These are phyloP conservation scores for Gonioctena quinquepunctata DNA, from an alignment of 1,140 invertebrate species.

Conservation along the genomic window DNA sequence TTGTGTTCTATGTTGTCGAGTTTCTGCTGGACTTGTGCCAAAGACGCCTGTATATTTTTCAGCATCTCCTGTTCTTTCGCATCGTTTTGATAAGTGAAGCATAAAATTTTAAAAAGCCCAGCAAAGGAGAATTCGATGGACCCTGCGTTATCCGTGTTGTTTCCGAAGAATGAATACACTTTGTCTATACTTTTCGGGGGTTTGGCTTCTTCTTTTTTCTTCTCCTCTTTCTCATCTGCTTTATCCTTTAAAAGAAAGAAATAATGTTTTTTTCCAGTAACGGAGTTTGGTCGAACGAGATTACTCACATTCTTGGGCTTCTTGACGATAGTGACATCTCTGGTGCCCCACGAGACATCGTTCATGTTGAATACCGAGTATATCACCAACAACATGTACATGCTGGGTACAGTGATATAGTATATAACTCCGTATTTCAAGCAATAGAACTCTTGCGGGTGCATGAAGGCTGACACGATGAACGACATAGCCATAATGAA, in stretches of 20 bases:
- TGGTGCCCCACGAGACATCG: slow-evolving; percentile 88
- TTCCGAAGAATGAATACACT: slow-evolving; percentile 37
- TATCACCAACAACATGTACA: slow-evolving; percentile 91
- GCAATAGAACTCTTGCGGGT: slow-evolving; percentile 84
- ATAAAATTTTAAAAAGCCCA: slow-evolving; percentile 66
- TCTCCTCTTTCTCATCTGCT: slow-evolving; percentile 12
- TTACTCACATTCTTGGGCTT: slow-evolving; percentile 52
- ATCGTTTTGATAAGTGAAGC: slow-evolving; percentile 62
- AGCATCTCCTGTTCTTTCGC: slow-evolving; percentile 62
- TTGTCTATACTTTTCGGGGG: slow-evolving; percentile 22
- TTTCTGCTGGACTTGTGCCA: slow-evolving; percentile 25
- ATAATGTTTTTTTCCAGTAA: no score
- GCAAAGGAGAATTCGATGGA: slow-evolving; percentile 65
- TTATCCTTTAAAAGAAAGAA: slow-evolving; percentile 3
- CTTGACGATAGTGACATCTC: slow-evolving; percentile 64
- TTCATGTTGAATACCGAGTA: slow-evolving; percentile 91
- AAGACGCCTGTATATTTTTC: slow-evolving; percentile 55
- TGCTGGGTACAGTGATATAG: slow-evolving; percentile 89
- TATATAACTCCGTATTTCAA: slow-evolving; percentile 80
- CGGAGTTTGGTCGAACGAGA: no score
- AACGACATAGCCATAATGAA: slow-evolving; percentile 66
- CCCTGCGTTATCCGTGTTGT: slow-evolving; percentile 60
- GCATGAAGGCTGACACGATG: slow-evolving; percentile 73
- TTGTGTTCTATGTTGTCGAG: slow-evolving; percentile 24
- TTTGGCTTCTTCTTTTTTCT: slow-evolving; percentile 16